A percentile compares a stretch with the other conserved stretches of the same genome.
These are phyloP conservation scores for Alentia gelatinosa DNA, from an alignment of 2,888 invertebrate species.

Conservation along the genomic window DNA sequence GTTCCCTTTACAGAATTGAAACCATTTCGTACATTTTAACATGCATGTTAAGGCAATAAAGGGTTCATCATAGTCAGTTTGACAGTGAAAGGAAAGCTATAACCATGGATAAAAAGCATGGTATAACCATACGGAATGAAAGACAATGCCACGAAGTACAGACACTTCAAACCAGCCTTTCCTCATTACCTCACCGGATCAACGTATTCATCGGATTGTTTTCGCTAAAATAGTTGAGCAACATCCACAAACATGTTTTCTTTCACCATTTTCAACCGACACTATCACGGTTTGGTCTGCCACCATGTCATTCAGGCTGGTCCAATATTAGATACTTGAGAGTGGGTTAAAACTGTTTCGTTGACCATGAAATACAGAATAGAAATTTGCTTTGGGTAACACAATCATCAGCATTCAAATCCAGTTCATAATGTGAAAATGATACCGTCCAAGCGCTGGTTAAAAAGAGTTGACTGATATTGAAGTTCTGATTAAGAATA, in stretches of 20 bases:
- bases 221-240: too few species aligned
- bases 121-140: not conserved
- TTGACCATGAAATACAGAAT: not conserved
- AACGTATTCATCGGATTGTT: too few species aligned
- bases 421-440: not conserved
- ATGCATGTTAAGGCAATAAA: constrained; percentile 24
- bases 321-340: not conserved
- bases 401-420: not conserved
- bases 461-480: not conserved
- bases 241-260: too few species aligned
- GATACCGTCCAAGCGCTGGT: not conserved
- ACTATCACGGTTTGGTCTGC: not conserved
- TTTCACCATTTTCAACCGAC: not conserved
- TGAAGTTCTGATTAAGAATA: not conserved
- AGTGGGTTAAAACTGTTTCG: not conserved
- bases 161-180: too few species aligned
- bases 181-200: too few species aligned
- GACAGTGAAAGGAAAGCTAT: not conserved
- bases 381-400: not conserved
- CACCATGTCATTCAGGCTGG: not conserved
- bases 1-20: not conserved
- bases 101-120: not conserved
- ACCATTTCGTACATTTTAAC: not conserved
- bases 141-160: not conserved
- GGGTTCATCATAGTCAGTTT: not conserved